Conservation (phyloP, 2,113 vertebrate species). For the Aegypius monachus region DNA sequence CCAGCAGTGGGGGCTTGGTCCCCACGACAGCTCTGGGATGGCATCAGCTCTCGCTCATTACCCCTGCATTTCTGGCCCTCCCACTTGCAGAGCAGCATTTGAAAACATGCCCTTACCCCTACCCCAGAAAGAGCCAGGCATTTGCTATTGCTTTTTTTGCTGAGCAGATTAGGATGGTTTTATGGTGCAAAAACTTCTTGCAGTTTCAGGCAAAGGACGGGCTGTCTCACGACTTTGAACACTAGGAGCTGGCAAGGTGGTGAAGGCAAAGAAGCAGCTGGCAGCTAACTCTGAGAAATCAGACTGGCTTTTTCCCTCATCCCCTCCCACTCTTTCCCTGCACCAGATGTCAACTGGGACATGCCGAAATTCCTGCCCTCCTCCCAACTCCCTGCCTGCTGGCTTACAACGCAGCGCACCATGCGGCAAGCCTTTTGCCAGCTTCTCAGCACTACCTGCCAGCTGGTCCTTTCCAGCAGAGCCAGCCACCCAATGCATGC, state of each 20-base stretch:
- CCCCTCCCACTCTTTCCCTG: neutral
- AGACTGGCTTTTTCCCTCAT: neutral
- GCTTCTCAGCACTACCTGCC: neutral
- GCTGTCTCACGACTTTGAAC: neutral
- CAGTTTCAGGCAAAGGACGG: neutral
- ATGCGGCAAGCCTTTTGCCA: rapidly evolving
- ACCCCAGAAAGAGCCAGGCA: neutral
- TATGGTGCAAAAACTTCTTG: neutral
- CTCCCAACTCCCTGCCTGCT: neutral
- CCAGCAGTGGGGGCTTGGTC: neutral
- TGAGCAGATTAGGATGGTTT: neutral
- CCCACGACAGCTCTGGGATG: rapidly evolving
- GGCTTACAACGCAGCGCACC: rapidly evolving
- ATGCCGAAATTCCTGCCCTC: neutral
- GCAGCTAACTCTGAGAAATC: neutral
- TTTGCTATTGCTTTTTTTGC: neutral
- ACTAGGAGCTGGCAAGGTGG: neutral
- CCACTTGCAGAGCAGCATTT: neutral
- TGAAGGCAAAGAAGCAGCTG: neutral
- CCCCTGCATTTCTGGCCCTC: neutral
- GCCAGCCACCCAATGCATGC: neutral
- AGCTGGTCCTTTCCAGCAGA: neutral
- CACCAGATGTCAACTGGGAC: slow-evolving; percentile 29
- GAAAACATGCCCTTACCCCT: neutral
- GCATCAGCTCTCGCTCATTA: neutral